Evolutionary conservation across 2,888 invertebrate species (phyloP).

Genomic region (Caenorhabditis sp.): DNA sequence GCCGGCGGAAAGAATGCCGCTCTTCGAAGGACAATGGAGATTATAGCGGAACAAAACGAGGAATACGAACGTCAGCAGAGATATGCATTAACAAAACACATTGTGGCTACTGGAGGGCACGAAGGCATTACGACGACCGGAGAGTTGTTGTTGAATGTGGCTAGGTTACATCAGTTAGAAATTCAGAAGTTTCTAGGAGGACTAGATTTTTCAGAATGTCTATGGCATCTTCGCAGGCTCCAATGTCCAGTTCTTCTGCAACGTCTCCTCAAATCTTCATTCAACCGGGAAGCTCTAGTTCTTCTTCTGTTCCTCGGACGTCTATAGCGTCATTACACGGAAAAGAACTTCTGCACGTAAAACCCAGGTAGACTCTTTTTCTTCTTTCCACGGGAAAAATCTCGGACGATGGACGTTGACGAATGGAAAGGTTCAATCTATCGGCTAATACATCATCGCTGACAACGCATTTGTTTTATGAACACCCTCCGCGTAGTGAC

Average conservation of each 20-base stretch:
- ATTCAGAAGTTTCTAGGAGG: not conserved
- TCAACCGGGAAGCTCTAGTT: conserved; percentile 60
- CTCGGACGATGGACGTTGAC: not conserved
- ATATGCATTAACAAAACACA: conserved; percentile 67
- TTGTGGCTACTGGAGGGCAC: conserved; percentile 66
- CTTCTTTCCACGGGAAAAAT: not conserved
- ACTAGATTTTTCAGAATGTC: conserved; percentile 51
- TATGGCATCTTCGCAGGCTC: conserved; percentile 65
- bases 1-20: conserved; percentile 82
- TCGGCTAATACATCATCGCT: conserved; percentile 51
- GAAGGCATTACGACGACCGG: conserved; percentile 68
- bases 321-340: conserved; percentile 58
- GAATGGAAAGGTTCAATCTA: conserved; percentile 21
- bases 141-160: conserved; percentile 72
- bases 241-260: conserved; percentile 41
- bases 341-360: conserved; percentile 62
- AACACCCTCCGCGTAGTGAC: conserved; percentile 50
- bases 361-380: conserved; percentile 45
- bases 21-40: conserved; percentile 81
- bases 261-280: conserved; percentile 65
- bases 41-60: conserved; percentile 81
- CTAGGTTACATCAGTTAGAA: conserved; percentile 52
- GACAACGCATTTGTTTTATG: conserved; percentile 67
- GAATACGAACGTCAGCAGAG: conserved; percentile 75
- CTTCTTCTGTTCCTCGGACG: conserved; percentile 54